Conservation (phyloP, 2,113 vertebrate species). For the Gymnorhina tibicen region DNA sequence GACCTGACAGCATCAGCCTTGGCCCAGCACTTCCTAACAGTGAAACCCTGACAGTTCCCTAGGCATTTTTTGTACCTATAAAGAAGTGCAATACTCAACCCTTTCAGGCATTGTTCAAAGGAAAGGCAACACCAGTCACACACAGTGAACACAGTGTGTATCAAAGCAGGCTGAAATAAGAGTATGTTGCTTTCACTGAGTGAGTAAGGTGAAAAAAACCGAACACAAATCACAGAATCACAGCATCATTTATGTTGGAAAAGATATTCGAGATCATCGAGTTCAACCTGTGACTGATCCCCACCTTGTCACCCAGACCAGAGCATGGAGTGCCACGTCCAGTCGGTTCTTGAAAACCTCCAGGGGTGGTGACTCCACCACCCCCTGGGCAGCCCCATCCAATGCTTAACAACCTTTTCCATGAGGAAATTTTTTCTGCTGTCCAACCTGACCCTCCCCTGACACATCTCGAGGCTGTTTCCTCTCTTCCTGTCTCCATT, state of each 20-base stretch:
- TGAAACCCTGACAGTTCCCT: neutral
- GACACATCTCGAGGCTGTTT: rapidly evolving
- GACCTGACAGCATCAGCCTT: neutral
- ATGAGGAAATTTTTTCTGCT: neutral
- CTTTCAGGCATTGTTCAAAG: neutral
- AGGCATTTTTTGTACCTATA: neutral
- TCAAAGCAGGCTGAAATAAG: neutral
- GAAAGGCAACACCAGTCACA: neutral
- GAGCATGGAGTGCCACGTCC: neutral
- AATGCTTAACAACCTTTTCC: neutral
- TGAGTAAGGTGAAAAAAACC: neutral
- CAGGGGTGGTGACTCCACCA: neutral
- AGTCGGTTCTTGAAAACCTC: neutral
- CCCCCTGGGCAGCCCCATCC: rapidly evolving
- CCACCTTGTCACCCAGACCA: neutral
- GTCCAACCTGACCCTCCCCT: rapidly evolving
- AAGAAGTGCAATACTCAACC: rapidly evolving
- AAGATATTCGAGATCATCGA: rapidly evolving
- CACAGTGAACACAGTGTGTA: neutral
- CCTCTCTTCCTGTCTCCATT: neutral
- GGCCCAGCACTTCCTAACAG: neutral
- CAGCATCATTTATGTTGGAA: neutral
- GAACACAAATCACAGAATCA: neutral
- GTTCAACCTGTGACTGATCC: neutral
- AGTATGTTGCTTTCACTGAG: neutral